Base-by-base conservation (phyloP, 2,797 vertebrate species). In the Apogon hyalosoma region DNA sequence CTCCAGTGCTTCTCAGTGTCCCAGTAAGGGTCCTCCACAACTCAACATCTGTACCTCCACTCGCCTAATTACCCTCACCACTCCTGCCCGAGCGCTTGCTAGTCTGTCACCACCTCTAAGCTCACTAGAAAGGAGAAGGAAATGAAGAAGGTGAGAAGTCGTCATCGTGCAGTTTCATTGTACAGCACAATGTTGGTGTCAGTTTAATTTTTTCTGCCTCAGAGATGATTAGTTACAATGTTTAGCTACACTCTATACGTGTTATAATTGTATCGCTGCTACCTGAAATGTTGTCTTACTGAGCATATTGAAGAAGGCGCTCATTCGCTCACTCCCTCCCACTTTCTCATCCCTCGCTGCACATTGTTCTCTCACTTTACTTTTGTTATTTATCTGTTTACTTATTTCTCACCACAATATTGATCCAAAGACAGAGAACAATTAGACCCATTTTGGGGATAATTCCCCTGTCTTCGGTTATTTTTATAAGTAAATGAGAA, bases 1-100 rank as follows among this genome's bases (percentile, higher is more conserved):
- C 90, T 93, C 86, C 87, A 89, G 77, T 82, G 79, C 85, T 84
- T 86, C 89, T 91, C 89, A 86, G 90, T 92, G 89, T 95, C 92
- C 92, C 89, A 75, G 90, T 93, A 91, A 92, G 90, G 92, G 91
- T 92, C 91, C 87, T 79, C 90, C 88, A 90, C 94, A 94, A 93
- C 94, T 92, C 92, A 93, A 94, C 95, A 96, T 96, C 95, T 96
- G 95, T 94, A 95, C 91, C 87, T 92, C 94, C 90, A 83, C 88
- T 82, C 92, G 93, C 90, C 93, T 96, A 95, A 96, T 97, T 95
- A 95, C 86, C 93, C 93, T 86, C 91, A 83, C 86, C 92, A 90
- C 93, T 93, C 90, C 76, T 89, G 89, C 87, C 92, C 92, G 81
- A 87, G 89, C 87, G 87, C 94, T 91, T 87, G 89, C 83, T 91